These are phyloP conservation scores for Drosophila erecta DNA, from an alignment of 1,140 invertebrate species.

Conservation along the genomic window DNA sequence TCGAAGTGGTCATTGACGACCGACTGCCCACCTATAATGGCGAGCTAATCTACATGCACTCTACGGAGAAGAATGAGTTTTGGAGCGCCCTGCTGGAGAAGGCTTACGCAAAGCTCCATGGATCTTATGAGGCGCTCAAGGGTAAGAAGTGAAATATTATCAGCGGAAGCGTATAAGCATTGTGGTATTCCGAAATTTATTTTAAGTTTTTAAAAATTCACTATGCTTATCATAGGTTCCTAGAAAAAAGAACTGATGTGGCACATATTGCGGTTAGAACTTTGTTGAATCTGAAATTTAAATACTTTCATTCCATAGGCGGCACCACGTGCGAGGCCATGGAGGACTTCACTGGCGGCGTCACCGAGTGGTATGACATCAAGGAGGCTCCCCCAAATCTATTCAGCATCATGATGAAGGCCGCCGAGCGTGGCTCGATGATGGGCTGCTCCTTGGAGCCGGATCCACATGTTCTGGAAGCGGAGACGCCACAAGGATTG, in stretches of 20 bases:
- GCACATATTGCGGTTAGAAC: background rate
- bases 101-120: constrained; percentile 98
- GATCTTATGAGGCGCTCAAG: constrained; percentile 98
- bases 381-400: constrained; percentile 94
- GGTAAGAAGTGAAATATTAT: constrained; percentile 79
- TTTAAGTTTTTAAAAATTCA: constrained; percentile 1
- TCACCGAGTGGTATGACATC: constrained; percentile 97
- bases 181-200: background rate
- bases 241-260: background rate
- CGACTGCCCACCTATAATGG: constrained; percentile 95
- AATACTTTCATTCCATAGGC: constrained; percentile 85
- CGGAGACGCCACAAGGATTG: constrained; percentile 94
- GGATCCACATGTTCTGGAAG: constrained; percentile 95
- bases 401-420: constrained; percentile 96
- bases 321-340: constrained; percentile 99
- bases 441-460: constrained; percentile 99
- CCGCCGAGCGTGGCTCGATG: constrained; percentile 95
- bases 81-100: constrained; percentile 99
- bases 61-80: constrained; percentile 96
- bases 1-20: constrained; percentile 97
- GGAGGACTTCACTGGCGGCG: constrained; percentile 99
- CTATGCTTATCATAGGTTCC: background rate
- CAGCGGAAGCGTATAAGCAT: background rate
- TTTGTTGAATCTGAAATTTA: background rate
- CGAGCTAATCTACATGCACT: constrained; percentile 96